Conservation (phyloP, 2,113 vertebrate species). For the Cyphomyrus discorhynchus region DNA sequence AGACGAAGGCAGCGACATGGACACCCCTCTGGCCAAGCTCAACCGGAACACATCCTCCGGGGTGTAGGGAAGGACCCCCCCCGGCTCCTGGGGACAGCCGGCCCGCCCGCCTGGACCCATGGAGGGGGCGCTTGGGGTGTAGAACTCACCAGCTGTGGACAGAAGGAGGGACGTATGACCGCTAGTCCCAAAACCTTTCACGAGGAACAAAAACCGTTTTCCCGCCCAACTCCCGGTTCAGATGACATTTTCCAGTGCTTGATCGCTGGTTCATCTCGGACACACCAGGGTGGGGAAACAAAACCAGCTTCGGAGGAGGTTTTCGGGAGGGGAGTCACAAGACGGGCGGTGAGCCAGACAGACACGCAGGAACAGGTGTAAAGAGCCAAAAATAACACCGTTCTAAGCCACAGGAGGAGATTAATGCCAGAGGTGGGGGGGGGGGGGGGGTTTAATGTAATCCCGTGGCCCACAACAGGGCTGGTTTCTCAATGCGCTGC, state of each 20-base stretch:
- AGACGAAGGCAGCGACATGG: conserved; percentile 91
- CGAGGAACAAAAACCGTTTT: neutral
- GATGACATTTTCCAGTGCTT: neutral
- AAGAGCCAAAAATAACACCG: neutral
- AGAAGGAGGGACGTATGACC: neutral
- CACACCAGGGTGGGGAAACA: neutral
- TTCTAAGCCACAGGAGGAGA: neutral
- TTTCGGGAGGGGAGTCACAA: neutral
- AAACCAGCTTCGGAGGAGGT: neutral
- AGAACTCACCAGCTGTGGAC: conserved; percentile 64
- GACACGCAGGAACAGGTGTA: neutral
- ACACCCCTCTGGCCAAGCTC: conserved; percentile 79
- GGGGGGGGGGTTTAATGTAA: neutral
- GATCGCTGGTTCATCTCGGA: neutral
- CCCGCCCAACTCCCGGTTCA: neutral
- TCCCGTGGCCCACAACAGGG: neutral
- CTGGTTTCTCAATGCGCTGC: neutral
- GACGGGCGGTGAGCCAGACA: neutral
- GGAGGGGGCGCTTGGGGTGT: conserved; percentile 55
- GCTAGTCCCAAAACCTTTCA: neutral
- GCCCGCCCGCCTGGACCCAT: conserved; percentile 49
- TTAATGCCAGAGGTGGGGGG: neutral
- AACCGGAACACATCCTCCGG: conserved; percentile 69
- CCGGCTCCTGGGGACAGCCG: conserved; percentile 51
- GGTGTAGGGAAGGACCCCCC: conserved; percentile 40